Conservation (phyloP, 1,140 invertebrate species). For the Thaumatotibia leucotreta region DNA sequence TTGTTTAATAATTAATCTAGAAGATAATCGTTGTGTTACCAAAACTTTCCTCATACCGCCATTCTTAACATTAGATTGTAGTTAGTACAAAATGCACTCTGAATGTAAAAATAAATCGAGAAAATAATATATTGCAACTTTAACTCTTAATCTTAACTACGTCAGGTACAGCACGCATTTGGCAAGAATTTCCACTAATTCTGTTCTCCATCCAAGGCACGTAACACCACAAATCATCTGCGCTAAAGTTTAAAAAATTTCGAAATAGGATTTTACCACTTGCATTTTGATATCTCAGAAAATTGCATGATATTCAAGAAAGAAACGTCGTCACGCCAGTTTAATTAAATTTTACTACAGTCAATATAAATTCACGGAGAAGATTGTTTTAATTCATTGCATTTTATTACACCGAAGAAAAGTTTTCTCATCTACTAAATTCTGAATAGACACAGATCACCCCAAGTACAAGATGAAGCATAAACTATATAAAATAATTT, state of each 20-base stretch:
- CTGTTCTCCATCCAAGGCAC: background rate
- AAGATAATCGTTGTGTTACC: too few species aligned
- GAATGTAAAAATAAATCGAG: too few species aligned
- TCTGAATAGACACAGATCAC: background rate
- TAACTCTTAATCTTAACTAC: background rate
- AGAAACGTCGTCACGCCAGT: background rate
- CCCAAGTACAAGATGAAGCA: too few species aligned
- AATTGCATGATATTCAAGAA: background rate
- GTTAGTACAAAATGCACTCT: too few species aligned
- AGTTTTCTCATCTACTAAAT: background rate
- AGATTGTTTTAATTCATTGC: background rate
- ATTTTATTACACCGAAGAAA: background rate
- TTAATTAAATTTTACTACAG: background rate
- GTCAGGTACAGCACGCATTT: background rate
- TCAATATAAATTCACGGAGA: background rate
- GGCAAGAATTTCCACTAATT: background rate
- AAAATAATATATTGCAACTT: background rate
- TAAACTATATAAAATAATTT: too few species aligned
- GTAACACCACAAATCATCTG: background rate
- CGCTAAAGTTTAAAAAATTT: background rate
- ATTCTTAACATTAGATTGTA: too few species aligned
- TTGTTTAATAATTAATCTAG: too few species aligned
- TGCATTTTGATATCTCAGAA: background rate
- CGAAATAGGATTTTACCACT: background rate
- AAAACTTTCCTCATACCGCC: too few species aligned